These are phyloP conservation scores for Escarpia spicata DNA, from an alignment of 2,888 invertebrate genomes.

Conservation along the genomic window DNA sequence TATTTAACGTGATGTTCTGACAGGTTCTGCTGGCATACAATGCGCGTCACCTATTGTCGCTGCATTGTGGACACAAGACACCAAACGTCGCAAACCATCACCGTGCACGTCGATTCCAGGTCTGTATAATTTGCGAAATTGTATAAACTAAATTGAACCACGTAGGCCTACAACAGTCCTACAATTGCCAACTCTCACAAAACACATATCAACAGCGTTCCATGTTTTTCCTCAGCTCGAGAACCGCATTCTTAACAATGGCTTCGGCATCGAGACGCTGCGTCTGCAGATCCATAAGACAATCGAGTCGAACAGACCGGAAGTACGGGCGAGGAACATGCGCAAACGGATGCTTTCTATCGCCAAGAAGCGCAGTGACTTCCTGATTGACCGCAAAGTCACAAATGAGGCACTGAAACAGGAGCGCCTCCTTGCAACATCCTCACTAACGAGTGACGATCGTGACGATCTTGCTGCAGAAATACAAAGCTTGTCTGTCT, in stretches of 20 bases:
- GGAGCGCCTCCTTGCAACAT: conserved; percentile 7
- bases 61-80: not conserved
- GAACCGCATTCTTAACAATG: not conserved
- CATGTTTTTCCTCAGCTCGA: not conserved
- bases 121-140: not conserved
- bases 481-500: not conserved
- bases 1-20: not conserved
- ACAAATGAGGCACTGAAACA: conserved; percentile 22
- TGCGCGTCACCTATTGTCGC: not conserved
- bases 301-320: conserved; percentile 5
- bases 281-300: not conserved
- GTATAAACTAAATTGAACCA: not conserved
- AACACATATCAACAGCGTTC: not conserved
- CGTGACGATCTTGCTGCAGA: not conserved
- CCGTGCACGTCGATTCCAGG: conserved; percentile 2
- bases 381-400: conserved; percentile 10
- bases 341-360: not conserved
- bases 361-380: conserved; percentile 21
- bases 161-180: not conserved
- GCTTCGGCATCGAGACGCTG: not conserved
- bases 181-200: not conserved
- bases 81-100: not conserved
- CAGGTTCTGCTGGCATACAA: not conserved
- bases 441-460: not conserved
- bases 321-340: conserved; percentile 23